Conservation (phyloP, 2,797 vertebrate genomes). For the Rhabdomys pumilio region DNA sequence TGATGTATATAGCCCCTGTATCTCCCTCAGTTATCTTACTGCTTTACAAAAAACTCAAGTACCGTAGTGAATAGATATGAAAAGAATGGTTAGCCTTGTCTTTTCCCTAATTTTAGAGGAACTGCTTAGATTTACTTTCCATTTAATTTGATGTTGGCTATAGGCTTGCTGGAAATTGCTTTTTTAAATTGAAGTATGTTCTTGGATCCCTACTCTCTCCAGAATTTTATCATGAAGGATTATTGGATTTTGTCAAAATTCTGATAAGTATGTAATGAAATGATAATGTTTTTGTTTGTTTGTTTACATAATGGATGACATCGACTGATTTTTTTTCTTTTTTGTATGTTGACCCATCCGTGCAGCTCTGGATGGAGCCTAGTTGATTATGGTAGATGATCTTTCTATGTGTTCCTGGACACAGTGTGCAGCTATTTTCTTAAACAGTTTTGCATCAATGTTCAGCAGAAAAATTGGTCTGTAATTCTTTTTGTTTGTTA, state of each 20-base stretch:
- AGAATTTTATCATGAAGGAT: background rate
- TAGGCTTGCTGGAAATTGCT: background rate
- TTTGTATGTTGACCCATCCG: background rate
- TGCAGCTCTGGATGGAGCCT: background rate
- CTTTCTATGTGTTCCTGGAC: background rate
- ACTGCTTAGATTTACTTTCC: background rate
- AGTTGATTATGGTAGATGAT: background rate
- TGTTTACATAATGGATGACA: background rate
- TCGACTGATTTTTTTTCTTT: background rate
- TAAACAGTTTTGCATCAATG: background rate
- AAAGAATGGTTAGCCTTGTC: background rate
- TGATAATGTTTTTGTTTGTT: background rate
- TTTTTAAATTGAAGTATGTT: background rate
- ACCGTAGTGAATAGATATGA: background rate
- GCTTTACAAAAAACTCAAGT: background rate
- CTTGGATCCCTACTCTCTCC: background rate
- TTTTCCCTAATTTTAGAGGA: background rate
- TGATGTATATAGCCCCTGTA: background rate
- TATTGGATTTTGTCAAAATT: background rate
- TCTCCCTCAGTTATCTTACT: background rate
- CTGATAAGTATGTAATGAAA: background rate
- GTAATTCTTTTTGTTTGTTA: background rate
- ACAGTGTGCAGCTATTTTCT: background rate
- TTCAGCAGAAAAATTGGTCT: background rate
- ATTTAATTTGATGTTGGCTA: background rate